Percentiles rank a stretch among this genome's conserved stretches.
Evolutionary conservation across 2,888 invertebrate genomes (phyloP).

Genomic region (Zelleria hepariella): DNA sequence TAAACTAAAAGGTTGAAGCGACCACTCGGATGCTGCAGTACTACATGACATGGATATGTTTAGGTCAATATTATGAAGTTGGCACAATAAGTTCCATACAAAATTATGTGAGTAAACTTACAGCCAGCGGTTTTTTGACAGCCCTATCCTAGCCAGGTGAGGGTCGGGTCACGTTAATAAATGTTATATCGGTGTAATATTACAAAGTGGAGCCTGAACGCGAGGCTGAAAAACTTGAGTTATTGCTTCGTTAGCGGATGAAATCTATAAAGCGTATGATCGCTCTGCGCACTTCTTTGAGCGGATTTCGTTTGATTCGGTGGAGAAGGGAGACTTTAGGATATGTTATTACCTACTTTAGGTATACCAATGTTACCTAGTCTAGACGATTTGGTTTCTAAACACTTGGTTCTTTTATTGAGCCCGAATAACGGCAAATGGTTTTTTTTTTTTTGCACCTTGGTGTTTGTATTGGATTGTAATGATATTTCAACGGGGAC

Average conservation of each 20-base stretch:
- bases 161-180: background rate
- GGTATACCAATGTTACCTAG: background rate
- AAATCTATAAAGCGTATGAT: slow-evolving; percentile 3
- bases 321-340: background rate
- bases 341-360: too few species aligned
- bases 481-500: too few species aligned
- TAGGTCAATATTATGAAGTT: too few species aligned
- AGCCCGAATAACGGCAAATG: too few species aligned
- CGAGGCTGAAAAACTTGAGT: slow-evolving; percentile 2
- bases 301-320: background rate
- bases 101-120: too few species aligned
- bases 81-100: too few species aligned
- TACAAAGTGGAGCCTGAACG: slow-evolving; percentile 1
- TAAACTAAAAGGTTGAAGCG: too few species aligned
- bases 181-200: background rate
- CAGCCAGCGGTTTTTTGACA: background rate
- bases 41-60: too few species aligned
- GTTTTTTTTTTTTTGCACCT: too few species aligned
- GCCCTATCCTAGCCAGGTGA: background rate
- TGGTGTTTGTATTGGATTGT: too few species aligned
- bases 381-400: background rate
- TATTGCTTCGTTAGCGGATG: slow-evolving; percentile 1
- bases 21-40: too few species aligned
- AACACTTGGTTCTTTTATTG: too few species aligned
- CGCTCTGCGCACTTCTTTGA: background rate